Evolutionary conservation across 2,888 invertebrate species (phyloP), one percentile per base, ranked within the genome.

Genomic region (Parochlus steinenii): DNA sequence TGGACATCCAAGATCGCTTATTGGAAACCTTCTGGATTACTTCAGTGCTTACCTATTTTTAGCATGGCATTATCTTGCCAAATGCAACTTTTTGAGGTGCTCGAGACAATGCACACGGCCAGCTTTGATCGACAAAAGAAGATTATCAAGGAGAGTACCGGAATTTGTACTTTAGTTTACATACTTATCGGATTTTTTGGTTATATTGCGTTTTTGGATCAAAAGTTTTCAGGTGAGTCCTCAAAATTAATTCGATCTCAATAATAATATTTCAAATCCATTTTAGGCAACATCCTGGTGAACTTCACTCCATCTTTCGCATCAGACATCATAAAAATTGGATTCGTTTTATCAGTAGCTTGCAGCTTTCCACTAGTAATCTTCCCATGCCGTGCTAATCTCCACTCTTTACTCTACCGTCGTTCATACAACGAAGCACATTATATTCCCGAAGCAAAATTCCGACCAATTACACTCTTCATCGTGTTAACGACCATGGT

Each of bases 61-160:
- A 82, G 90, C 8, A 87, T 95, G 81, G 92, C 95, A 0, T 64
- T 95, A 36, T 90, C 89, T 43, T 97, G 97, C 61, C 97, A 97
- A 62, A 90, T 93, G 75, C 89, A 89, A 59, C 58, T 90, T 20
- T 90, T 90, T 58, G 89, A 92, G 55, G 82, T 97, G 44, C 90
- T 90, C 53, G 89, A 90, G 47, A 78, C 82, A 1, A 65, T 92
- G 29, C 22, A 23, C 4, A 22, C 23, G 10, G 75, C 85, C 6
- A 81, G 86, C 1, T 56, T 92, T 28, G 85, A 86, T 45, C 82
- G 82, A 54, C 83, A 95, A 73, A 89, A 87, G 51, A 60, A 69
- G 37, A 78, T 95, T 23, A 81, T 93, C 0, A 74, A 78, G 47
- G 74, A 79, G 36, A 92, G 95, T 5, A 79, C 95, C 20, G 82